A percentile compares a stretch with the other conserved stretches of the same genome.
phyloP scores from a whole-genome alignment of 2,888 invertebrate species.

The Itoplectis maculator region DNA sequence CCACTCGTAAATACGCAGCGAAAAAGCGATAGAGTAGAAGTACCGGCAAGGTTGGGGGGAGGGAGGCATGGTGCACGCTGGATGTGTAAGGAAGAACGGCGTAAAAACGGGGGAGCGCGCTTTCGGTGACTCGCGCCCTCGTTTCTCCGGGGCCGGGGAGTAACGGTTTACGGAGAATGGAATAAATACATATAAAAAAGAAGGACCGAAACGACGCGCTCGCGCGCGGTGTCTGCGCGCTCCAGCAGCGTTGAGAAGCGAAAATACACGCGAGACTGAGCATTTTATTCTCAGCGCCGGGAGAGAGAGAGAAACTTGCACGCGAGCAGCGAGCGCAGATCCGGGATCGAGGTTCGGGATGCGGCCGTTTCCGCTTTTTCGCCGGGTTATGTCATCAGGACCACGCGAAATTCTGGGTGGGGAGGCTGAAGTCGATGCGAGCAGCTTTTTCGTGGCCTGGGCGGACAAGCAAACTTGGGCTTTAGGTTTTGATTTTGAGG shows the following conservation, averaged over 20 bases:
- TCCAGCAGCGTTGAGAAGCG: conserved; percentile 36
- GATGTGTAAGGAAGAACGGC: conserved; percentile 39
- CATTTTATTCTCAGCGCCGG: conserved; percentile 53
- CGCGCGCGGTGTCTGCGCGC: conserved; percentile 48
- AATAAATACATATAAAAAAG: conserved; percentile 65
- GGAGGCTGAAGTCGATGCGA: no score
- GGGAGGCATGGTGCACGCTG: not conserved
- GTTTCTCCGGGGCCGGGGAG: conserved; percentile 57
- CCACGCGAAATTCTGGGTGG: no score
- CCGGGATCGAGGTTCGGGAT: not conserved
- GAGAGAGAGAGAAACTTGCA: conserved; percentile 27
- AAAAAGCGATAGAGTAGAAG: conserved; percentile 49
- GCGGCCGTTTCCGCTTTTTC: conserved; percentile 42
- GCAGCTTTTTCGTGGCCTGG: no score
- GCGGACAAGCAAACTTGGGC: no score
- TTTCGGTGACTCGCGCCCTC: conserved; percentile 60
- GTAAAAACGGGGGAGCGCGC: conserved; percentile 56
- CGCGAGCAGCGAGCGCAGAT: no score
- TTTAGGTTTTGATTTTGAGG: no score
- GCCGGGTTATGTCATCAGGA: not conserved
- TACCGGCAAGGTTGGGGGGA: not conserved
- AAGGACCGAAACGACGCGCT: conserved; percentile 41
- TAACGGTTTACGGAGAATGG: conserved; percentile 60
- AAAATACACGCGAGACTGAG: conserved; percentile 49
- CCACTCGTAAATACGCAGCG: conserved; percentile 63